Conservation (phyloP, 1,140 invertebrate genomes). For the Drosophila fuyamai region DNA sequence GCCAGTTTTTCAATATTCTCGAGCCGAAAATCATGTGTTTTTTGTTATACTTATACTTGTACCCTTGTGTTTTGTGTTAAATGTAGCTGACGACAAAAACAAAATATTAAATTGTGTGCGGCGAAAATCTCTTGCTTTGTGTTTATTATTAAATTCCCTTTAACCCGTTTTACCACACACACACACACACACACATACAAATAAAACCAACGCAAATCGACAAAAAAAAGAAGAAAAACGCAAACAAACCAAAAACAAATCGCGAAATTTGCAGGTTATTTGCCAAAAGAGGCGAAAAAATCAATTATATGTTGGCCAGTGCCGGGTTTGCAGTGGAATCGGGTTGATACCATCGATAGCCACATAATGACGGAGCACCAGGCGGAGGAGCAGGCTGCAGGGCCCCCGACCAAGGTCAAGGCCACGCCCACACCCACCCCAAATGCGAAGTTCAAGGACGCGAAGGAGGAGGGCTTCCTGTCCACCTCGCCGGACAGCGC, state of each 20-base stretch:
- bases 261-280: conserved; percentile 39
- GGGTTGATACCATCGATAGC: conserved; percentile 16
- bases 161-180: conserved; percentile 3
- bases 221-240: conserved; percentile 9
- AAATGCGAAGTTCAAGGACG: conserved; percentile 55
- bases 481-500: conserved; percentile 82
- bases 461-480: conserved; percentile 72
- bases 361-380: conserved; percentile 48
- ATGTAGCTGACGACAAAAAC: conserved; percentile 53
- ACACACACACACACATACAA: conserved; percentile 1
- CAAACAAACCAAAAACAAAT: conserved; percentile 16
- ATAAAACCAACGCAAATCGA: background rate
- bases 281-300: conserved; percentile 19
- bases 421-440: conserved; percentile 21
- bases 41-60: conserved; percentile 7
- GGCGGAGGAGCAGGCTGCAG: conserved; percentile 21
- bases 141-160: conserved; percentile 30
- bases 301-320: conserved; percentile 52
- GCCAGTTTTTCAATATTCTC: conserved; percentile 33
- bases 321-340: conserved; percentile 14
- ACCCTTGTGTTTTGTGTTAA: conserved; percentile 65
- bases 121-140: conserved; percentile 22
- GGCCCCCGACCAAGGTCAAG: conserved; percentile 16
- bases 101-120: conserved; percentile 32
- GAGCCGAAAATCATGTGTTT: conserved; percentile 34